Evolutionary conservation across 2,888 invertebrate genomes (phyloP), one percentile per base, ranked within the genome.

Genomic region (Ophion costatus): DNA sequence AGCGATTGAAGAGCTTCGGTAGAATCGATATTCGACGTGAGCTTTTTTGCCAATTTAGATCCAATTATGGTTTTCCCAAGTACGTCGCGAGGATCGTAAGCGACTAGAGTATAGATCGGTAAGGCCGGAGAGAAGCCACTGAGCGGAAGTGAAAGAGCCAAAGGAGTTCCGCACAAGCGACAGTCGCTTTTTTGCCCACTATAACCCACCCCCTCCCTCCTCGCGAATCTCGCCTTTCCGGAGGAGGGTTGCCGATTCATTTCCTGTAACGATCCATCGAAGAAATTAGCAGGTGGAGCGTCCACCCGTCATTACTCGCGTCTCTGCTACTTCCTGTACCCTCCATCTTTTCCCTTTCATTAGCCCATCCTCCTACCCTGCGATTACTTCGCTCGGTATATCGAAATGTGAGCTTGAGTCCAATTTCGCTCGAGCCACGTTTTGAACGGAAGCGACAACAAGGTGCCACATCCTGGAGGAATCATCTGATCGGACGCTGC

Each of bases 1-100:
- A 51, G 29, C 11, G 45, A 80, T 73, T 67, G 71, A 73, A 63
- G 57, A 45, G 59, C 42, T n/a, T 45, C 61, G 56, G 42, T 38
- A 38, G 42, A 80, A 80, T 76, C 80, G 56, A 77, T 80, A 73
- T 80, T 80, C 0, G 33, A 75, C 24, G 82, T 61, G 87, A 88
- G 89, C 89, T 92, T 91, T 92, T 91, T 90, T 89, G 88, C 88
- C 91, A 89, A 91, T 89, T 91, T 88, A 87, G 85, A 83, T 87
- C 88, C 91, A 92, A 92, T 92, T 92, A 92, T 91, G 70, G 64
- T 83, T 83, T 57, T 73, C 73, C 64, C 74, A 59, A 82, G 78
- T 73, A 80, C 22, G 24, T 64, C 45, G 33, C 57, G 74, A 74
- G 59, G 81, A 66, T 81, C 73, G 45, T 38, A 56, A 82, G 70